Evolutionary conservation across 1,140 invertebrate species (phyloP).

Genomic region (Neodiprion pinetum): DNA sequence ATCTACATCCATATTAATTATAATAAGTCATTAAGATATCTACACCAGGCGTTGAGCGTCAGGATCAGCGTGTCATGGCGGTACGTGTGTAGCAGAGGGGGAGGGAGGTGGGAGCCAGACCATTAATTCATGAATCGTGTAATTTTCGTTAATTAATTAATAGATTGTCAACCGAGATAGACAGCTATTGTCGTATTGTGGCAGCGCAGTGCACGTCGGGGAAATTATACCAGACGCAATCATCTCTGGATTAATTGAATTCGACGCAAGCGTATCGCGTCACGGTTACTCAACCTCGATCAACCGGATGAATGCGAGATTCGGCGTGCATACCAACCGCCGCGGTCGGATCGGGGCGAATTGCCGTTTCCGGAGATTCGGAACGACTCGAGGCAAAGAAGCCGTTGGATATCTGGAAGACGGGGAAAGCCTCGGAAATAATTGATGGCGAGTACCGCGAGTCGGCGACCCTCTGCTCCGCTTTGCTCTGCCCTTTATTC

Average conservation of each 20-base stretch:
- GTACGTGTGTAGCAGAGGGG: not conserved
- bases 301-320: not conserved
- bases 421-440: not conserved
- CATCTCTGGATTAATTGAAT: slow-evolving; percentile 51
- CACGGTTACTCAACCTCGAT: not conserved
- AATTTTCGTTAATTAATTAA: slow-evolving; percentile 60
- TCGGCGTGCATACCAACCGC: not conserved
- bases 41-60: slow-evolving; percentile 31
- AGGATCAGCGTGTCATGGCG: not conserved
- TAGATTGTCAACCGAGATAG: slow-evolving; percentile 56
- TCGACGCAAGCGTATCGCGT: slow-evolving; percentile 37
- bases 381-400: no score
- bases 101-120: slow-evolving; percentile 2
- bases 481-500: not conserved
- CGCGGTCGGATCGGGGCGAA: no score
- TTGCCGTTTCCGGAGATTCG: no score
- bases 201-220: slow-evolving; percentile 7
- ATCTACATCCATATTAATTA: slow-evolving; percentile 61
- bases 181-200: slow-evolving; percentile 23
- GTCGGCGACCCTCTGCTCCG: not conserved
- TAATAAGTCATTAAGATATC: slow-evolving; percentile 61
- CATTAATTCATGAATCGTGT: slow-evolving; percentile 54
- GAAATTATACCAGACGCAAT: slow-evolving; percentile 32
- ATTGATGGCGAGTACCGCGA: not conserved
- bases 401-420: no score